These are phyloP conservation scores for Eudorcas thomsonii DNA, from an alignment of 2,113 vertebrate genomes.

Conservation along the genomic window DNA sequence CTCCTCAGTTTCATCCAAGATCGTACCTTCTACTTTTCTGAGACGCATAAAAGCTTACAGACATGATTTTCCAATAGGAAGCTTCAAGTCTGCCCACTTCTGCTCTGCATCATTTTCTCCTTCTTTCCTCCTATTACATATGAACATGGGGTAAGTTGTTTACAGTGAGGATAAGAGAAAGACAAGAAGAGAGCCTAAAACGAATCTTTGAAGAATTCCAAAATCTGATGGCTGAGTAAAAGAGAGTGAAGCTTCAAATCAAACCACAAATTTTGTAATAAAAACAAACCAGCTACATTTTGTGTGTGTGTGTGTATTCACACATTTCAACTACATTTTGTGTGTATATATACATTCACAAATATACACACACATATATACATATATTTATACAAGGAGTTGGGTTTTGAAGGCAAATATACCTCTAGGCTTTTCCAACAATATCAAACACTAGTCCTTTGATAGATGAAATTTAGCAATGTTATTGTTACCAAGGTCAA, in stretches of 20 bases:
- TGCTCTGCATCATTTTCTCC: neutral
- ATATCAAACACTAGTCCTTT: conserved; percentile 51
- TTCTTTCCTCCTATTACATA: neutral
- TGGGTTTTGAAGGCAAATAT: conserved; percentile 7
- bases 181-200: neutral
- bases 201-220: neutral
- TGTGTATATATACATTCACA: neutral
- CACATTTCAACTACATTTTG: neutral
- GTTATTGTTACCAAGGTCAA: conserved; percentile 38
- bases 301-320: neutral
- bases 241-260: neutral
- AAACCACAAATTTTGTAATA: neutral
- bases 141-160: neutral
- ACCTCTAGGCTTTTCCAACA: conserved; percentile 29
- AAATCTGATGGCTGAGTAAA: neutral
- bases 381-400: neutral
- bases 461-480: conserved; percentile 15
- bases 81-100: neutral
- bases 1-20: neutral
- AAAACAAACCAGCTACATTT: neutral
- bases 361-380: neutral
- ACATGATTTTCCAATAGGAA: neutral
- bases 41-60: neutral
- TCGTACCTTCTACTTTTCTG: neutral
- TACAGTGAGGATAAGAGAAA: neutral